Percentiles rank a stretch among this genome's conserved stretches.
These are phyloP conservation scores for Notothenia rossii DNA, from an alignment of 2,113 vertebrate species.

Conservation along the genomic window DNA sequence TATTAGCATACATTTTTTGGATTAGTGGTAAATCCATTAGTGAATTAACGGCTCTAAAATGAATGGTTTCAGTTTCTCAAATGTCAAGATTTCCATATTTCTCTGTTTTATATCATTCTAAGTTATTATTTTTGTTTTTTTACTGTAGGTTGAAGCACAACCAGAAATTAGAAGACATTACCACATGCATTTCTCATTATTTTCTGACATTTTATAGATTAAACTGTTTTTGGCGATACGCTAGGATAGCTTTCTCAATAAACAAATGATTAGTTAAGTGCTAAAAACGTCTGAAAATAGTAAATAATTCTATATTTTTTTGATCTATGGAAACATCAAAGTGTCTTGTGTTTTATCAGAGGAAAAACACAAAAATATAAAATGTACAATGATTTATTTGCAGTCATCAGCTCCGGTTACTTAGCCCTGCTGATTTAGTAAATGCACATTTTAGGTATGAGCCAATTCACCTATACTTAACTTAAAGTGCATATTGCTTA, in stretches of 20 bases:
- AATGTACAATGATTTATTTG: neutral
- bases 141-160: neutral
- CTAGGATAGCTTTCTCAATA: neutral
- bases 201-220: neutral
- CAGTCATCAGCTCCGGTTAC: neutral
- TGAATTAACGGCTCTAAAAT: neutral
- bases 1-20: neutral
- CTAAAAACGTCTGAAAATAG: neutral
- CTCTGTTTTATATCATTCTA: neutral
- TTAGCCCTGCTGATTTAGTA: neutral
- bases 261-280: neutral
- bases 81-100: neutral
- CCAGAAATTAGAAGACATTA: neutral
- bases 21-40: neutral
- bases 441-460: conserved; percentile 2
- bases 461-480: neutral
- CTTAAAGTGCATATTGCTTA: neutral
- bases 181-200: neutral
- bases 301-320: neutral
- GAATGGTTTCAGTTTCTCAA: neutral
- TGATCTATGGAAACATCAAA: neutral
- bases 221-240: too few relatives aligned
- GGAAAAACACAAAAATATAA: neutral
- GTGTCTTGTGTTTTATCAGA: neutral
- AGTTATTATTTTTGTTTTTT: neutral